Percentiles rank a stretch among this genome's conserved stretches.
These are phyloP conservation scores for Parazoanthus atlanticus DNA, from an alignment of 92 coral and sea anemone species.

Conservation along the genomic window DNA sequence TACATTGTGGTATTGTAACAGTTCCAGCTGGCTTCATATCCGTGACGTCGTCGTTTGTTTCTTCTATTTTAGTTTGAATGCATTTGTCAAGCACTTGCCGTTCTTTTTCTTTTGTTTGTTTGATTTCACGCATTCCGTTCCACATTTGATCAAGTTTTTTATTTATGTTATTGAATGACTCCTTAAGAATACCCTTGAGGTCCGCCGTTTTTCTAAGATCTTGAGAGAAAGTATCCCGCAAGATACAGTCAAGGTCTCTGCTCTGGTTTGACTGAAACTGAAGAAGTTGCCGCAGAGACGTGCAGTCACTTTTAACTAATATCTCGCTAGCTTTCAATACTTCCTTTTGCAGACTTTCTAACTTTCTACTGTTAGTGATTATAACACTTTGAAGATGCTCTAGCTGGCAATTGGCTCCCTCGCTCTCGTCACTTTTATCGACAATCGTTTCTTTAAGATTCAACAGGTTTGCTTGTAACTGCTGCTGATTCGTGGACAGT, in stretches of 20 bases:
- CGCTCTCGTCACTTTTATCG: background rate
- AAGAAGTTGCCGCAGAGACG: conserved; percentile 19
- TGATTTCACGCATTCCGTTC: background rate
- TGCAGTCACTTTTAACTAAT: background rate
- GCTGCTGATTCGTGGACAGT: background rate
- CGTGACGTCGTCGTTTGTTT: background rate
- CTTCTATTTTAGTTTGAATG: background rate
- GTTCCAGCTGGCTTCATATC: background rate
- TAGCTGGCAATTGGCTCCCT: background rate
- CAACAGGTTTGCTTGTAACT: background rate
- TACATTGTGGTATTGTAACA: background rate
- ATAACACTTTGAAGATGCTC: background rate
- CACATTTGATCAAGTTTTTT: conserved; percentile 17
- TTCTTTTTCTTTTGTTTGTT: background rate
- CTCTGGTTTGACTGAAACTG: conserved; percentile 23
- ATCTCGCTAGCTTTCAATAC: background rate
- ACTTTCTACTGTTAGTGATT: background rate
- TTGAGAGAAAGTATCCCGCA: background rate
- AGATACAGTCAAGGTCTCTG: background rate
- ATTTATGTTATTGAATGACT: conserved; percentile 8
- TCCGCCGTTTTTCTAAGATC: background rate
- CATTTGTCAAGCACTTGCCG: background rate
- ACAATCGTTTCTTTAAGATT: background rate
- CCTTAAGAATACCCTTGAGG: background rate
- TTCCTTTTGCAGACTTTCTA: conserved; percentile 32